phyloP scores from a whole-genome alignment of 2,888 invertebrate species.

The Sceliomorpha sp. region DNA sequence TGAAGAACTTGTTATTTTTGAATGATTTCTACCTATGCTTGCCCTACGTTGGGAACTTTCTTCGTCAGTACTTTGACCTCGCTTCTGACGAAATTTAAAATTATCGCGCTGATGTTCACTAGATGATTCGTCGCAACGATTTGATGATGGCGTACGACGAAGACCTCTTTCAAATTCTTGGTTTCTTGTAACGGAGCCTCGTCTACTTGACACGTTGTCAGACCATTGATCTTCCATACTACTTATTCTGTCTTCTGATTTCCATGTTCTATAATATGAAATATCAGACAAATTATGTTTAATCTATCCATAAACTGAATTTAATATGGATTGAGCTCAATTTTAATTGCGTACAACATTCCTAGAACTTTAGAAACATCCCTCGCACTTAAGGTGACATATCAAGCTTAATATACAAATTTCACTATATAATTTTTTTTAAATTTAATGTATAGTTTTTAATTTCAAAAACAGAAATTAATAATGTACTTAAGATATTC shows the following conservation, averaged over 20 bases:
- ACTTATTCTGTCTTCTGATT: constrained; percentile 72
- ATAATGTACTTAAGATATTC: too few species aligned
- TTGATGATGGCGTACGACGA: constrained; percentile 54
- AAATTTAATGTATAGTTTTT: too few species aligned
- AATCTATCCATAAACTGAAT: background rate
- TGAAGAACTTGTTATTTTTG: constrained; percentile 71
- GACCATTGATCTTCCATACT: constrained; percentile 71
- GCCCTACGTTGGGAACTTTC: constrained; percentile 65
- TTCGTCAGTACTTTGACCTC: constrained; percentile 70
- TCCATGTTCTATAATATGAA: constrained; percentile 60
- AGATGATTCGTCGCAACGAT: constrained; percentile 38
- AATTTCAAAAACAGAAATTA: too few species aligned
- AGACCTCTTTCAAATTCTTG: constrained; percentile 40
- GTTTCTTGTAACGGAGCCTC: constrained; percentile 56
- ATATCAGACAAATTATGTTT: background rate
- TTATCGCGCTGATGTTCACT: constrained; percentile 32
- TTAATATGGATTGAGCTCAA: too few species aligned
- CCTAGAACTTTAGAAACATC: too few species aligned
- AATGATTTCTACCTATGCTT: constrained; percentile 50
- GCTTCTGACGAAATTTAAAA: constrained; percentile 29
- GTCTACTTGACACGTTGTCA: constrained; percentile 61
- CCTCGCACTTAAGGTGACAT: too few species aligned
- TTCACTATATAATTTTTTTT: too few species aligned
- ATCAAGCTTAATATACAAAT: too few species aligned
- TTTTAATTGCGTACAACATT: too few species aligned